phyloP scores from a whole-genome alignment of 2,797 vertebrate species.

The Chiloscyllium punctatum region DNA sequence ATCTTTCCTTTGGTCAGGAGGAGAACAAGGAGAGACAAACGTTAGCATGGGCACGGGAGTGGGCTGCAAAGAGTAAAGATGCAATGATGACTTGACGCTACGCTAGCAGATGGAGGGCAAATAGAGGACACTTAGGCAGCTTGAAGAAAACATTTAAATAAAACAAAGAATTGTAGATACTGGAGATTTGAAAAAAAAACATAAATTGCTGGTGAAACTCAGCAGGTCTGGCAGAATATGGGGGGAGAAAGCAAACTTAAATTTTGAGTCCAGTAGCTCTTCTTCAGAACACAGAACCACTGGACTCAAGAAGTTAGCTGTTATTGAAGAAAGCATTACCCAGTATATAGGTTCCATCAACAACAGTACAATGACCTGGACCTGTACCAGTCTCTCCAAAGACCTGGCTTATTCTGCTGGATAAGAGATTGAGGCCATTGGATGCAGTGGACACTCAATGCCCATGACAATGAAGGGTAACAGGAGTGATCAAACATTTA shows the following conservation, averaged over 20 bases:
- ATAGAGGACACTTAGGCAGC: too few relatives aligned
- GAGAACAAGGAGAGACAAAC: neutral
- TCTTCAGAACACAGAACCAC: too few relatives aligned
- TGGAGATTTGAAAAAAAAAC: too few relatives aligned
- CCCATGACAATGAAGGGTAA: neutral
- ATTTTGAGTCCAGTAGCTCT: too few relatives aligned
- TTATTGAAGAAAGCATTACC: neutral
- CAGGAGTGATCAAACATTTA: neutral
- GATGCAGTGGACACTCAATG: too few relatives aligned
- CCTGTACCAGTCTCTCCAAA: neutral
- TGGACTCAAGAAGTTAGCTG: too few relatives aligned
- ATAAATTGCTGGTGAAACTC: too few relatives aligned
- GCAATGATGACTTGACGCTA: neutral
- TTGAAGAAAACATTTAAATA: too few relatives aligned
- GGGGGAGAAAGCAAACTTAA: too few relatives aligned
- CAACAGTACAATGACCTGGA: neutral
- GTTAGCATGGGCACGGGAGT: neutral
- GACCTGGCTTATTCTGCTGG: neutral
- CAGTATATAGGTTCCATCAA: neutral
- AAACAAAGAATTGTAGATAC: too few relatives aligned
- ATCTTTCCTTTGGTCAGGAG: neutral
- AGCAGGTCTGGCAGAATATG: too few relatives aligned
- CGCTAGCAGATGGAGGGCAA: neutral
- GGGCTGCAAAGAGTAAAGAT: neutral
- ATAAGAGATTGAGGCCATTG: neutral